Conservation (phyloP, 2,113 vertebrate species). For the Camelus bactrianus region DNA sequence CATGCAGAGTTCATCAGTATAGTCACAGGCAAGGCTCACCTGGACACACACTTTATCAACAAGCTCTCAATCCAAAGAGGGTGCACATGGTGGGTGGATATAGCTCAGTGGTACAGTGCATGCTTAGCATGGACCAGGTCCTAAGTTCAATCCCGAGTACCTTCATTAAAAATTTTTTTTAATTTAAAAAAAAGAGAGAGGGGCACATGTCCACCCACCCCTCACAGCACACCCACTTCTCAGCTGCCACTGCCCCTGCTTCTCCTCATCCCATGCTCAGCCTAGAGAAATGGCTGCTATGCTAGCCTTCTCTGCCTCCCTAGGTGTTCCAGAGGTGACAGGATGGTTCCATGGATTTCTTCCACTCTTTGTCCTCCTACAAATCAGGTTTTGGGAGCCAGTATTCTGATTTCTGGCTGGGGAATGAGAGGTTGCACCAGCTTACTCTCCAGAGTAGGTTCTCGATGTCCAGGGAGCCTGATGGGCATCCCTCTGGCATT, state of each 20-base stretch:
- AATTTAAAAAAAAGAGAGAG: neutral
- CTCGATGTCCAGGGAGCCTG: neutral
- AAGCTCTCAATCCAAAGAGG: neutral
- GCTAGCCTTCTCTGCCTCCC: neutral
- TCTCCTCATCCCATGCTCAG: neutral
- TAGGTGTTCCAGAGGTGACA: slow-evolving; percentile 75
- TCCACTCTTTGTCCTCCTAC: slow-evolving; percentile 69
- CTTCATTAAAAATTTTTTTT: no score
- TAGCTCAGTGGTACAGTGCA: no score
- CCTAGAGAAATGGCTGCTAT: neutral
- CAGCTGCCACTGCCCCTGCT: neutral
- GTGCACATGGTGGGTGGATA: no score
- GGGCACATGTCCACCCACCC: fast-evolving
- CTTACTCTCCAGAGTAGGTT: slow-evolving; percentile 64
- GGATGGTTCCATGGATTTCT: slow-evolving; percentile 76
- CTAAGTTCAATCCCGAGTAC: no score
- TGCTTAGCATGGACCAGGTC: no score
- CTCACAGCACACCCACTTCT: neutral
- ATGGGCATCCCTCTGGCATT: neutral
- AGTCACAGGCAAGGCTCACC: neutral
- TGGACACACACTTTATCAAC: neutral
- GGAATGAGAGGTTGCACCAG: slow-evolving; percentile 76
- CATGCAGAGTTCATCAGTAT: neutral
- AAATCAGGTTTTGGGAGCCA: slow-evolving; percentile 78
- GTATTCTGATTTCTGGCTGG: slow-evolving; percentile 79